A percentile compares a stretch with the other conserved stretches of the same genome.
Conservation (phyloP, 1,140 invertebrate species). For the Aphelenchoides fujianensis region DNA sequence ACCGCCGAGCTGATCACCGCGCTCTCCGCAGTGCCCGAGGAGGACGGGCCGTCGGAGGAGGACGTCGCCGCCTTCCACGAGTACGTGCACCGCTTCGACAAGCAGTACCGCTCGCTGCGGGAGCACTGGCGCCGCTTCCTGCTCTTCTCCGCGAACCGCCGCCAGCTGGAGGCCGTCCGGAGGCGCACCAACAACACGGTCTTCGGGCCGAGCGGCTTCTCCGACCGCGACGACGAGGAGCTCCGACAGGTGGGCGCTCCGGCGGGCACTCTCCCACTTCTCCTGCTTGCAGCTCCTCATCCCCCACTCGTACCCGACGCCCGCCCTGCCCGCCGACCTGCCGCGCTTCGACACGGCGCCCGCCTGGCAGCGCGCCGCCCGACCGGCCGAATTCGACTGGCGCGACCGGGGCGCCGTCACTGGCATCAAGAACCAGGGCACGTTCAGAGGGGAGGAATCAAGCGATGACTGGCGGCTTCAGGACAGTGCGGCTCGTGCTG, state of each 20-base stretch:
- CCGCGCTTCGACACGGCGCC: slow-evolving; percentile 6
- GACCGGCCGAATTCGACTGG: neutral
- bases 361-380: neutral
- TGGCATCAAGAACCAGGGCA: slow-evolving; percentile 7
- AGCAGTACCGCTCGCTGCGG: neutral
- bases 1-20: neutral
- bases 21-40: neutral
- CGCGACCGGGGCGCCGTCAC: neutral
- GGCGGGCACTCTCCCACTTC: neutral
- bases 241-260: neutral
- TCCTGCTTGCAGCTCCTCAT: slow-evolving; percentile 1
- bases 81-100: neutral
- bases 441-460: neutral
- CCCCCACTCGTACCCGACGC: neutral
- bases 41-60: neutral
- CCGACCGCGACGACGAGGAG: neutral
- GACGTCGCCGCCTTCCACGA: neutral
- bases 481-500: slow-evolving; percentile 40
- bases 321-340: neutral
- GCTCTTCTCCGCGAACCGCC: neutral
- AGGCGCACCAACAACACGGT: neutral
- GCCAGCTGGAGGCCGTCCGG: neutral
- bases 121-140: neutral
- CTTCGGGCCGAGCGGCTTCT: neutral
- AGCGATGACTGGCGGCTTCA: slow-evolving; percentile 1